Conservation (phyloP, 2,113 vertebrate genomes). For the western clawed frog (Xenopus tropicalis) region UCB_Xtro_10.0 CM004451.2:15986501-15987000, state of each 20-base stretch:
- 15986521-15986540: conserved; percentile 80
- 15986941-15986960: too few relatives aligned
- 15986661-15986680: too few relatives aligned
- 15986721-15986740: too few relatives aligned
- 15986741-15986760: too few relatives aligned
- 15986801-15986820: conserved; percentile 92
- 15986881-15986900: conserved; percentile 90
- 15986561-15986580: conserved; percentile 88
- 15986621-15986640: conserved; percentile 83
- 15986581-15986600: conserved; percentile 86
- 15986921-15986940: too few relatives aligned
- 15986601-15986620: conserved; percentile 86
- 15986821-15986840: conserved; percentile 97
- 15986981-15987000: conserved; percentile 83
- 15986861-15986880: conserved; percentile 82
- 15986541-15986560: conserved; percentile 79
- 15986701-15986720: too few relatives aligned
- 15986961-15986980: not conserved
- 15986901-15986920: not conserved
- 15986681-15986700: not conserved
- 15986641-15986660: conserved; percentile 76
- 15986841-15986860: conserved; percentile 93
- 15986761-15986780: conserved; percentile 9
- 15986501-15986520: conserved; percentile 89
- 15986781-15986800: conserved; percentile 76